Conservation (phyloP, 2,113 vertebrate genomes). For the Muntiacus muntjak region DNA sequence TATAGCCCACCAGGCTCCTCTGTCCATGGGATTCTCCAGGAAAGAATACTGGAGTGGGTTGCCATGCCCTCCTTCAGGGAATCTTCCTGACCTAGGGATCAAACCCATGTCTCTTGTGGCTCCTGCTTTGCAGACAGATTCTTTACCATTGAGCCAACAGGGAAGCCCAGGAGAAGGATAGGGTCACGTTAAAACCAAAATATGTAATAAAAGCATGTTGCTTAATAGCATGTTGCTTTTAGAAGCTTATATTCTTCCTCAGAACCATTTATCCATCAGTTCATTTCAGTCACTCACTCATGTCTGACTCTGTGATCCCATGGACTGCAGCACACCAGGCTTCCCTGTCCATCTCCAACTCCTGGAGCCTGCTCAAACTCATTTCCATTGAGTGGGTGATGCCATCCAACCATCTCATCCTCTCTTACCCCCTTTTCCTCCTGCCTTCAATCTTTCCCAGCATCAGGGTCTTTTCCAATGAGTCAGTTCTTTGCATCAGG, state of each 20-base stretch:
- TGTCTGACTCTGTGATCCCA: not conserved
- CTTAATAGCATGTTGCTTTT: not conserved
- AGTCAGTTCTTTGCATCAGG: not conserved
- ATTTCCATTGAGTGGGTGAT: not conserved
- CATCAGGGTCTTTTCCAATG: not conserved
- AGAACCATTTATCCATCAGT: not conserved
- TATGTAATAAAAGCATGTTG: not conserved
- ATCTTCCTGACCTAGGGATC: not conserved
- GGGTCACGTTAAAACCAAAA: not conserved
- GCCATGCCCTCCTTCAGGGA: not conserved
- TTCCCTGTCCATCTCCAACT: not conserved
- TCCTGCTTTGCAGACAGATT: not conserved
- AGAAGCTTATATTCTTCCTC: not conserved
- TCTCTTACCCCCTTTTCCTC: not conserved
- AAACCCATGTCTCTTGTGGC: accelerated
- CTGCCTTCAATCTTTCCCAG: not conserved
- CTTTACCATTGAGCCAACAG: not conserved
- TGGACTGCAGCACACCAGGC: not conserved
- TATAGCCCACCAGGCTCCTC: not conserved
- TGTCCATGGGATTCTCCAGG: not conserved
- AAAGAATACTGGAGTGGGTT: not conserved
- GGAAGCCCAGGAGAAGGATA: not conserved
- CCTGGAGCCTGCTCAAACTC: not conserved
- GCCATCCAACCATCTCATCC: not conserved
- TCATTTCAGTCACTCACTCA: not conserved